Evolutionary conservation across 2,888 invertebrate species (phyloP).

Genomic region (Aleiodes testaceus): DNA sequence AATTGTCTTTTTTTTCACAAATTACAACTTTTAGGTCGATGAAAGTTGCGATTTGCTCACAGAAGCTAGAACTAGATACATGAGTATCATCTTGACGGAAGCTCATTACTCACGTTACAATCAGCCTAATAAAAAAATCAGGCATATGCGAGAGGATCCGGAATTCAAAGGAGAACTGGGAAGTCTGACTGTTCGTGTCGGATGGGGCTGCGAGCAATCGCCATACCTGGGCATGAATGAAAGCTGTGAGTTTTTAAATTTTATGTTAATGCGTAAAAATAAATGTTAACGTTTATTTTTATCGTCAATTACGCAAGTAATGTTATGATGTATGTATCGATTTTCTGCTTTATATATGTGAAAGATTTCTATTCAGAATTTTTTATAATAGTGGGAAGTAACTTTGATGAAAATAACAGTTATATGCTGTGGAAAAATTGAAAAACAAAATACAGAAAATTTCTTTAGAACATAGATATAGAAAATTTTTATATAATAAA

Average conservation of each 20-base stretch:
- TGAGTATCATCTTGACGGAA: constrained; percentile 68
- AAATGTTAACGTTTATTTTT: constrained; percentile 5
- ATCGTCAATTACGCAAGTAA: background rate
- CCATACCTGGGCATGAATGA: constrained; percentile 85
- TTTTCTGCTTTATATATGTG: no score
- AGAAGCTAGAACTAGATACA: constrained; percentile 76
- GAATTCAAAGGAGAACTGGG: constrained; percentile 72
- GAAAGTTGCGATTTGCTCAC: constrained; percentile 75
- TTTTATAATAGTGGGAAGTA: no score
- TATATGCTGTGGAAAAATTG: no score
- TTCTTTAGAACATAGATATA: no score
- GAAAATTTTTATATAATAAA: no score
- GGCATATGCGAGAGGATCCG: constrained; percentile 54
- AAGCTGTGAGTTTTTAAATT: constrained; percentile 77
- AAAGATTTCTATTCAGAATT: no score
- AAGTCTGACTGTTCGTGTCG: constrained; percentile 76
- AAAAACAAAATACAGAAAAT: no score
- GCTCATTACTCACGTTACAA: constrained; percentile 41
- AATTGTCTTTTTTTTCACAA: constrained; percentile 61
- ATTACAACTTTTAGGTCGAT: constrained; percentile 31
- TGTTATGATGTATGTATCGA: background rate
- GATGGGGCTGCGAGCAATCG: constrained; percentile 77
- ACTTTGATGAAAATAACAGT: no score
- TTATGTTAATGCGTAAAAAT: no score
- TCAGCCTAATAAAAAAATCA: background rate